Base-by-base conservation (phyloP, 2,888 invertebrate genomes). In the Octodonta nipae region DNA sequence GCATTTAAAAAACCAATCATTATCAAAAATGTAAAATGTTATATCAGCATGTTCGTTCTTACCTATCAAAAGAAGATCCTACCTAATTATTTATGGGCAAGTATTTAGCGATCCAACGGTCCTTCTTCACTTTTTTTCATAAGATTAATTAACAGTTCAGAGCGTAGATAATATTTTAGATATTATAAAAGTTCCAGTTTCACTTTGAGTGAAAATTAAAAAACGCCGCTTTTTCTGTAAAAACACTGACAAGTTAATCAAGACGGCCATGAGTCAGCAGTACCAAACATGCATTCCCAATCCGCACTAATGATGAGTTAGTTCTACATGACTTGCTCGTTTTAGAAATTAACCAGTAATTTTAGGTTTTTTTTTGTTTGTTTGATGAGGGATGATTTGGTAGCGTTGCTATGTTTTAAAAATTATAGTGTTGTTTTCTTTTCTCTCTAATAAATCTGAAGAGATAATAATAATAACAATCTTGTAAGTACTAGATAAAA, bases 161-260 rank as follows among this genome's bases (percentile, higher is more conserved):
- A 46, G 44, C 51, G 49, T 51, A 42, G 44, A 51, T 50, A 50
- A 50, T 46, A 47, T 49, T 46, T 41, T 40, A 41, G 44, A 51
- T 48, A 53, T 51, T 51, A 53, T 38, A 41, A 50, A 47, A 45
- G 37, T 41, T 38, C 38, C 29, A 43, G 42, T 43, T 41, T 34
- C 32, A 41, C 37, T 40, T 42, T 37, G 40, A 46, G 44, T 42
- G 40, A 40, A 43, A 49, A 47, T 45, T 42, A 46, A 54, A 54
- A 54, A 52, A 52, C 42, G 49, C 54, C 54, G 54, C 54, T 48
- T 56, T 56, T 55, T 10, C 45, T 49, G 53, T 52, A 57, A 58
- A 56, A 58, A 58, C 57, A 56, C 58, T 60, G 58, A 60, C 58
- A 58, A 58, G 60, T 60, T 58, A 60, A 60, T 60, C 60, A 58